Evolutionary conservation across 2,113 vertebrate species (phyloP), one percentile per base, ranked within the genome.

Genomic region (Leucosticte australis): DNA sequence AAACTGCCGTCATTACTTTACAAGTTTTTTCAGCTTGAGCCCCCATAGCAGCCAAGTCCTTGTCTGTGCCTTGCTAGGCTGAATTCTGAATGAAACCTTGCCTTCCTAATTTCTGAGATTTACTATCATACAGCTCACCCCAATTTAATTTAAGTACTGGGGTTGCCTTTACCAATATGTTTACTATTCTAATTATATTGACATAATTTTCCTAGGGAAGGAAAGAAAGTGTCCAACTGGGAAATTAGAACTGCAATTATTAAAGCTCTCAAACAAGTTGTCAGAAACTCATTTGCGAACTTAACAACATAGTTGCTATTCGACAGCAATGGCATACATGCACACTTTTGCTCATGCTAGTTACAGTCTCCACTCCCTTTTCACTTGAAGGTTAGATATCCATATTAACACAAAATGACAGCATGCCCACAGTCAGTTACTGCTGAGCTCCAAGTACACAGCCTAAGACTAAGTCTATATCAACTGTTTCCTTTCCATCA

Each of bases 281-380:
- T 33, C 49, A 89, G 37, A 80, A 73, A 65, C 7, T 49, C 6
- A 8, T 67, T 50, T 67, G n/a, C 3, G 1, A 70, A 64, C 30
- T 63, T 86, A 55, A 55, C 1, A 2, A 5, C 37, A 24, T 3
- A 42, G 47, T 2, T 87, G 23, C 18, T 83, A 50, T 44, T 60
- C 24, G 31, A 73, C 30, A 69, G 19, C 33, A 77, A 73, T 1
- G 5, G 31, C 8, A 55, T 0, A 1, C 3, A 2, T 6, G 12
- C 7, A 62, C 2, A 8, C 15, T 41, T 77, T 23, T 55, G 23
- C 30, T 83, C 31, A 46, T 56, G 44, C 37, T 76, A 18, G 23
- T 42, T 39, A 63, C 3, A 44, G 50, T 21, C 22, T 64, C 28
- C 53, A 11, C 28, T 85, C 9, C 9, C 17, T 71, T 83, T 73